Evolutionary conservation across 2,113 vertebrate genomes (phyloP).

Genomic region (Alethe diademata): DNA sequence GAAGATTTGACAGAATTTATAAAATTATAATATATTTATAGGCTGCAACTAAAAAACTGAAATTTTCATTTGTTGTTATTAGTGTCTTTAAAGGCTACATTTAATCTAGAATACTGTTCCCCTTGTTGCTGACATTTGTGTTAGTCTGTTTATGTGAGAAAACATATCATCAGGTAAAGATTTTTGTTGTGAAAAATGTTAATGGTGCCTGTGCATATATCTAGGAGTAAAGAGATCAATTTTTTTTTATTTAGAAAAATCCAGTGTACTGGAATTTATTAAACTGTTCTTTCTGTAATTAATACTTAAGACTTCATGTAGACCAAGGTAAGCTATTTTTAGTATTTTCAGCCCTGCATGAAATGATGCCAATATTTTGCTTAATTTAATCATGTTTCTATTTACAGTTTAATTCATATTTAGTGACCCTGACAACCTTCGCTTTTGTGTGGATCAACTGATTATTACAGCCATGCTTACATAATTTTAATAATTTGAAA

Average conservation of each 20-base stretch:
- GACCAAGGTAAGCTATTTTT: neutral
- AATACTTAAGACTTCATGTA: neutral
- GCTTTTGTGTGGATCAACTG: neutral
- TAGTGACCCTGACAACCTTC: neutral
- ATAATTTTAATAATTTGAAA: neutral
- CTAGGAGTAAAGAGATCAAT: neutral
- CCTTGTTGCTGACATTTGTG: neutral
- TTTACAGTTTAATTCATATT: neutral
- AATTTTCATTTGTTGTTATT: neutral
- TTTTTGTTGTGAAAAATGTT: neutral
- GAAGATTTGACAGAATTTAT: neutral
- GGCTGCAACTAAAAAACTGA: neutral
- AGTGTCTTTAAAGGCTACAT: neutral
- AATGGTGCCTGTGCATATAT: neutral
- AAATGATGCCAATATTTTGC: neutral
- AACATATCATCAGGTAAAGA: neutral
- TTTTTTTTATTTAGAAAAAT: neutral
- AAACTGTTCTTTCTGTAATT: neutral
- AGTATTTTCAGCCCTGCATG: neutral
- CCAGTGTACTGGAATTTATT: neutral
- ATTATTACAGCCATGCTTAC: neutral
- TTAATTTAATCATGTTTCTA: neutral
- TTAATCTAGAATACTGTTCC: neutral
- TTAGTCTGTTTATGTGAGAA: neutral
- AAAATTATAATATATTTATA: neutral